A percentile compares a stretch with the other conserved stretches of the same genome.
phyloP scores from a whole-genome alignment of 2,888 invertebrate species.

The Sinodicranocentrus sp. region DNA sequence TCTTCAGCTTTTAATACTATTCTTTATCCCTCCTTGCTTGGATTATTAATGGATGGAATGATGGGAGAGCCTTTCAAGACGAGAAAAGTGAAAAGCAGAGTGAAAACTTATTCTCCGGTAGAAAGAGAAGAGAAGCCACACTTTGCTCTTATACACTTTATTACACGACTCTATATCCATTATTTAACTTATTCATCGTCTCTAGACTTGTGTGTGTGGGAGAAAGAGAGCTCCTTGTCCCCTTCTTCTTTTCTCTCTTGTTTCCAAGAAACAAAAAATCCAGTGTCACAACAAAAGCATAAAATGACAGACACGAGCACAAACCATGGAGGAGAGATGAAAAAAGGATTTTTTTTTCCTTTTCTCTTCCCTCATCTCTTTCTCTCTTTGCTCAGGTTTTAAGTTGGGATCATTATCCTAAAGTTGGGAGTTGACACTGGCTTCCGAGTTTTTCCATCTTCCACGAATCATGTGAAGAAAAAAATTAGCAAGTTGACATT shows the following conservation, averaged over 20 bases:
- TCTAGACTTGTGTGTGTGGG: neutral
- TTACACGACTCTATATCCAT: constrained; percentile 26
- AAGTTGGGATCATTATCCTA: neutral
- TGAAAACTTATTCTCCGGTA: too few relatives aligned
- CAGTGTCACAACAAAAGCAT: constrained; percentile 47
- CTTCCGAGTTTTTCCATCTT: neutral
- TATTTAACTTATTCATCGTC: constrained; percentile 43
- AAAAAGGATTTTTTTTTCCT: constrained; percentile 32
- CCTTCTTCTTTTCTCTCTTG: neutral
- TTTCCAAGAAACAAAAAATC: neutral
- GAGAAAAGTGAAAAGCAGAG: constrained; percentile 30
- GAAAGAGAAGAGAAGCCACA: too few relatives aligned
- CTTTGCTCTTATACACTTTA: neutral
- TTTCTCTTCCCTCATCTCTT: neutral
- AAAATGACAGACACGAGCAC: constrained; percentile 24
- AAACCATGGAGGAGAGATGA: constrained; percentile 3
- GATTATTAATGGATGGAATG: constrained; percentile 66
- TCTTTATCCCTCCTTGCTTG: constrained; percentile 52
- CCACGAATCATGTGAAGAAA: neutral
- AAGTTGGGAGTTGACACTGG: neutral
- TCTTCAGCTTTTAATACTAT: constrained; percentile 60
- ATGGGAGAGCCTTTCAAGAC: constrained; percentile 29
- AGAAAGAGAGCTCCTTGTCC: too few relatives aligned
- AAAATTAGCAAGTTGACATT: constrained; percentile 10
- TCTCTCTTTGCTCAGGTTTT: neutral